Evolutionary conservation across 2,888 invertebrate genomes (phyloP), one percentile per base, ranked within the genome.

Genomic region (Sceliomorpha sp.): DNA sequence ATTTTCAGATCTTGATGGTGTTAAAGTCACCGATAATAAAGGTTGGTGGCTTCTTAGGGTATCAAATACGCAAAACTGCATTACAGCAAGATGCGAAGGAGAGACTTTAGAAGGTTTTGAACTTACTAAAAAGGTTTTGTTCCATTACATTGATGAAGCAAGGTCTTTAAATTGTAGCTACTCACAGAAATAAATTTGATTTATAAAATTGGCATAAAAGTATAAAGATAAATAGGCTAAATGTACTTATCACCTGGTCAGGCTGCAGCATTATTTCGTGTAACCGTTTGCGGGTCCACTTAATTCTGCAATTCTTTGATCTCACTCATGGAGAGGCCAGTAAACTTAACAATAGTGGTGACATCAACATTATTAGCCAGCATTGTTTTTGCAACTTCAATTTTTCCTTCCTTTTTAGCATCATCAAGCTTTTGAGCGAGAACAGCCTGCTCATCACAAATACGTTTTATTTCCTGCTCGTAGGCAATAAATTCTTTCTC

Each of bases 391-490:
- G n/a, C 24, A 42, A 27, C 29, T 15, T 14, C 42, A 10, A 29
- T 45, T 45, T 45, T 2, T 3, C n/a, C 2, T 45, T 2, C 45
- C 45, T 45, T 29, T 6, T 45, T 47, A 34, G 39, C 55, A 39
- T 67, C 47, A 56, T 68, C 55, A 51, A 68, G 48, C 56, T 56
- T 68, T 68, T 67, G 53, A 55, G 53, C 68, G 12, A 62, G 36
- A 24, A 29, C 45, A 68, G 59, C 48, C 24, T 26, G 26, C 24
- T 67, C 59, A 67, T 60, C 60, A 39, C 26, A 12, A 34, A 60
- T 34, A 60, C 67, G 60, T 31, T 60, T 67, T 42, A 20, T 56
- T n/a, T 24, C 36, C 29, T 68, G 55, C 31, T 44, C 50, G 34
- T 68, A 62, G 32, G 56, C 60, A 15, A 56, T n/a, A n/a, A n/a